Evolutionary conservation across 2,888 invertebrate species (phyloP).

Genomic region (Netelia virgata): DNA sequence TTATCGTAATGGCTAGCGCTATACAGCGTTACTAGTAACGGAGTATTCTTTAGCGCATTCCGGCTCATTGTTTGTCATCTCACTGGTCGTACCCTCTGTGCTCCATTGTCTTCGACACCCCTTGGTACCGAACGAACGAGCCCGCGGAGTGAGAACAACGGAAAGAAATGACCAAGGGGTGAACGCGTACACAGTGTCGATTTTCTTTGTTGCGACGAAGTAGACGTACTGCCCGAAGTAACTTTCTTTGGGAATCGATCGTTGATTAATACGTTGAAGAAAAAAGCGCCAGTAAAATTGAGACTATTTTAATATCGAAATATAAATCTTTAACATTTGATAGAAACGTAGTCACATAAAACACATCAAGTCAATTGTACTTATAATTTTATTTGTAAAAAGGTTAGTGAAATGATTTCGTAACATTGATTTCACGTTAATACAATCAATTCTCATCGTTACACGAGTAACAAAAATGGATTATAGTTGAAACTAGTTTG

Average conservation of each 20-base stretch:
- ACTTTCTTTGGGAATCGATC: constrained; percentile 1
- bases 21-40: constrained; percentile 44
- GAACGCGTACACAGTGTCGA: constrained; percentile 12
- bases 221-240: constrained; percentile 13
- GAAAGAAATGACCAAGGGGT: constrained; percentile 46
- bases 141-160: constrained; percentile 62
- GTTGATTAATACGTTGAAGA: constrained; percentile 47
- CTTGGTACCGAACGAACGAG: constrained; percentile 58
- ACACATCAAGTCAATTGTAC: too few species aligned
- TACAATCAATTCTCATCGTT: too few species aligned
- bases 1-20: constrained; percentile 28
- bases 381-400: too few species aligned
- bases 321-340: too few species aligned
- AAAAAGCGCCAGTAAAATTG: neutral
- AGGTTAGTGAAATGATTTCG: too few species aligned
- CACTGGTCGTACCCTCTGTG: constrained; percentile 46
- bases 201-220: constrained; percentile 35
- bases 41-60: constrained; percentile 47
- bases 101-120: constrained; percentile 76
- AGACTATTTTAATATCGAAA: neutral
- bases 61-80: constrained; percentile 64
- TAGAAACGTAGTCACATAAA: too few species aligned
- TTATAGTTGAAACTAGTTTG: too few species aligned
- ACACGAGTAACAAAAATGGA: too few species aligned
- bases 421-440: too few species aligned